Conservation (phyloP, 2,113 vertebrate genomes). For the Phainopepla nitens region DNA sequence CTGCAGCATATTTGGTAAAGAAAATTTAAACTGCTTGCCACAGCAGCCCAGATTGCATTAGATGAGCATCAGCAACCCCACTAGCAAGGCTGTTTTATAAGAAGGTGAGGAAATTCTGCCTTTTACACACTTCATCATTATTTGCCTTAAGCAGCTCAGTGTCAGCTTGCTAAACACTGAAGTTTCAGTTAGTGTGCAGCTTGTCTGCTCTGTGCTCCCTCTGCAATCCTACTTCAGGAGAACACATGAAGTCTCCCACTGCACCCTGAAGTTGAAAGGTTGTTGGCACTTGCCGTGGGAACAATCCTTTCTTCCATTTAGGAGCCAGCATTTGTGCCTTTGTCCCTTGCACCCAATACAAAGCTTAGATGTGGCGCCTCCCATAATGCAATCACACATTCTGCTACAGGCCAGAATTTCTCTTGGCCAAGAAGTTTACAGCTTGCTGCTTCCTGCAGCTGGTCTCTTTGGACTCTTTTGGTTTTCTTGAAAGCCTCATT, state of each 20-base stretch:
- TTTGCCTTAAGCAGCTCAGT: background rate
- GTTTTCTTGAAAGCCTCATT: background rate
- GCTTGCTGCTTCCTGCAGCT: background rate
- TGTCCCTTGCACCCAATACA: background rate
- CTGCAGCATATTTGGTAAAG: background rate
- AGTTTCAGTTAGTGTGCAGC: background rate
- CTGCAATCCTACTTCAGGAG: background rate
- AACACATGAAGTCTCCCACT: background rate
- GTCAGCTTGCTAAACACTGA: background rate
- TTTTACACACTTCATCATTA: background rate
- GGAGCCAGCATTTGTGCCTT: constrained; percentile 3
- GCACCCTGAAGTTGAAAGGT: constrained; percentile 28
- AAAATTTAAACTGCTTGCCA: background rate
- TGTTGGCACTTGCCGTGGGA: constrained; percentile 33
- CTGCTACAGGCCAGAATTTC: constrained; percentile 6
- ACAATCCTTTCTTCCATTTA: background rate
- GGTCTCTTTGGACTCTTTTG: background rate
- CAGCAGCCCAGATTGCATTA: background rate
- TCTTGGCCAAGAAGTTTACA: background rate
- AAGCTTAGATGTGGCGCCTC: background rate
- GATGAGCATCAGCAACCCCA: background rate
- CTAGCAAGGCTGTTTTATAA: background rate
- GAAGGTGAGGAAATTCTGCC: background rate
- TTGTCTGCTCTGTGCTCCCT: background rate
- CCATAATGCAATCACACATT: background rate